These are phyloP conservation scores for Chlorospingus semifuscus DNA, from an alignment of 2,797 vertebrate species.

Conservation along the genomic window DNA sequence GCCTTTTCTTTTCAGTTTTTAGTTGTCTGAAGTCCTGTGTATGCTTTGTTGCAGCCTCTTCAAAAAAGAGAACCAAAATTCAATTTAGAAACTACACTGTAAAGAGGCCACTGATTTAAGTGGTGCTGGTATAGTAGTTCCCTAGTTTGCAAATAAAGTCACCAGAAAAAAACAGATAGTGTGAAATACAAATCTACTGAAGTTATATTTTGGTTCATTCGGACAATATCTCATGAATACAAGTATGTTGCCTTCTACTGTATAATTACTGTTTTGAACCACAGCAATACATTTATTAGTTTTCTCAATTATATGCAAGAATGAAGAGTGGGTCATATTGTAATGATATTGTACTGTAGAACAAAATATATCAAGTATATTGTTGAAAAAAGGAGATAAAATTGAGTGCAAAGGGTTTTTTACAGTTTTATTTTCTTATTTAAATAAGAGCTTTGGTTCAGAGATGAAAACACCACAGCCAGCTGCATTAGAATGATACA, in stretches of 20 bases:
- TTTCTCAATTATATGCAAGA: not conserved
- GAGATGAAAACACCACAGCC: not conserved
- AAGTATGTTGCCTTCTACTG: not conserved
- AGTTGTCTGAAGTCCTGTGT: slow-evolving; percentile 82
- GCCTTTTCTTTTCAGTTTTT: slow-evolving; percentile 81
- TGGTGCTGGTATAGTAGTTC: not conserved
- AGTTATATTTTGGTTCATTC: not conserved
- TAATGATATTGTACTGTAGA: not conserved
- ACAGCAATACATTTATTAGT: not conserved
- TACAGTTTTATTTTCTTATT: not conserved
- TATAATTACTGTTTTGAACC: not conserved
- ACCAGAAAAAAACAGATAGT: not conserved
- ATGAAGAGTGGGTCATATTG: not conserved
- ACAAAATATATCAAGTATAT: not conserved
- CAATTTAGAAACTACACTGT: not conserved
- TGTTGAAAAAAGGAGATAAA: not conserved
- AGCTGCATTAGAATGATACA: not conserved
- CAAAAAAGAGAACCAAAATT: slow-evolving; percentile 4
- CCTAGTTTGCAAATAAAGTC: not conserved
- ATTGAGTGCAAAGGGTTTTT: not conserved
- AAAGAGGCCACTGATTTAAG: not conserved
- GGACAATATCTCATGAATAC: not conserved
- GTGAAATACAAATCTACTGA: not conserved
- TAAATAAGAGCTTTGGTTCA: not conserved
- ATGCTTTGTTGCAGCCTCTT: slow-evolving; percentile 82